Evolutionary conservation across 2,888 invertebrate genomes (phyloP), one percentile per base, ranked within the genome.

Genomic region (Congeria kusceri): DNA sequence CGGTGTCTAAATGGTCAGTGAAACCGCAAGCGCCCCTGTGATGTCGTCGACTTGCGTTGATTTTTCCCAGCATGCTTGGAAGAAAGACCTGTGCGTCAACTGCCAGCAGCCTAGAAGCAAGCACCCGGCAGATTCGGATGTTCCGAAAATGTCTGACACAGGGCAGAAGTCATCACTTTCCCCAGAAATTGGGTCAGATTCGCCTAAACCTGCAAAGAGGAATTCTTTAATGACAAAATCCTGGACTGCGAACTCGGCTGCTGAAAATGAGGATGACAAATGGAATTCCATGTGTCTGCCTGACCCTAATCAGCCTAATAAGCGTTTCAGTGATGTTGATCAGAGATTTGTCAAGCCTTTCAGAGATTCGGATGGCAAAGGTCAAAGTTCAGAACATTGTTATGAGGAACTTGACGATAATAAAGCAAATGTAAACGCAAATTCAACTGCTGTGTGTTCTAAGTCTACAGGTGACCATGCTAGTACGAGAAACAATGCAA

Each of bases 61-160:
- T 67, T 91, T 91, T 80, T 88, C 86, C 71, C 89, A 91, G 83
- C 89, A 91, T 87, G 90, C 91, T 25, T 91, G 91, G 91, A 85
- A 88, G 57, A 89, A 88, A 65, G 91, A 90, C 46, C 84, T 91
- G 32, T 91, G 91, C 80, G 83, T 86, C 58, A 90, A 90, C 76
- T 91, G 91, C 65, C 90, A 90, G 65, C 80, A 89, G 27, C 86
- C 90, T 18, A 77, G 83, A 46, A 84, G 75, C 11, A 90, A 91
- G 68, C 91, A 91, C 76, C 53, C 66, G 53, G 53, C 11, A 9
- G 53, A 25, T 23, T 53, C 53, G 9, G 11, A 39, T 5, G 39
- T 15, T 11, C 1, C 39, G 3, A 15, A 39, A 3, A 69, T 39
- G 4, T 20, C 64, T 0, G 58, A 67, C 25, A 32, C 11, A 32